Conservation (phyloP, 2,888 invertebrate genomes). For the Lepidochitona cinerea region DNA sequence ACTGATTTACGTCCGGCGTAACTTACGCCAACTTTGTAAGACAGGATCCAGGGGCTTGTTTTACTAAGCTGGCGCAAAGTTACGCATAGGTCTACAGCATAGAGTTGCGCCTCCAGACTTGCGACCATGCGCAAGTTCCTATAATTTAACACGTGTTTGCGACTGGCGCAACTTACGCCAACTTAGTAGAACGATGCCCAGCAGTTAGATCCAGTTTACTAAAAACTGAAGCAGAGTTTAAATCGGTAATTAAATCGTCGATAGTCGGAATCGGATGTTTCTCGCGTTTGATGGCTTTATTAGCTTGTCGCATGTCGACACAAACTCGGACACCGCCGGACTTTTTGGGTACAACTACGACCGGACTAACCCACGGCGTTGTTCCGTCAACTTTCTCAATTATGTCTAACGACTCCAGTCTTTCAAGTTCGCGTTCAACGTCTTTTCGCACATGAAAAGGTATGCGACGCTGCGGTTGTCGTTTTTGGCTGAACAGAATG, state of each 20-base stretch:
- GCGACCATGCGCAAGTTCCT: no score
- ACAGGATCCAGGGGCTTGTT: no score
- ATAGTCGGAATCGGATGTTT: conserved; percentile 36
- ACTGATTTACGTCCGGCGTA: no score
- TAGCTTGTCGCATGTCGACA: conserved; percentile 43
- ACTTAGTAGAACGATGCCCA: no score
- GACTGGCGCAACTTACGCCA: no score
- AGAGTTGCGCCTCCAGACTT: no score
- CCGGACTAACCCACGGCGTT: conserved; percentile 22
- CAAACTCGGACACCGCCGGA: conserved; percentile 38
- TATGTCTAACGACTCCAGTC: conserved; percentile 22
- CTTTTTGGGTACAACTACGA: conserved; percentile 39
- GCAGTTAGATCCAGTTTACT: conserved; percentile 37
- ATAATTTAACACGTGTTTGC: no score
- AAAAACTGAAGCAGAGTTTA: conserved; percentile 39
- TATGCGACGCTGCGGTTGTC: conserved; percentile 17
- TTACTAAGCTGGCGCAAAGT: no score
- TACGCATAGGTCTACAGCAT: no score
- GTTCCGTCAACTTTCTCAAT: conserved; percentile 35
- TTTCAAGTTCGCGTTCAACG: conserved; percentile 22
- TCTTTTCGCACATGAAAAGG: conserved; percentile 28
- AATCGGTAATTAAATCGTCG: conserved; percentile 37
- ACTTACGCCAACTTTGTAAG: no score
- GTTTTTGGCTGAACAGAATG: conserved; percentile 22
- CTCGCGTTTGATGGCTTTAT: conserved; percentile 39